Evolutionary conservation across 2,888 invertebrate species (phyloP), one percentile per base, ranked within the genome.

Genomic region (Eilema sororculum): DNA sequence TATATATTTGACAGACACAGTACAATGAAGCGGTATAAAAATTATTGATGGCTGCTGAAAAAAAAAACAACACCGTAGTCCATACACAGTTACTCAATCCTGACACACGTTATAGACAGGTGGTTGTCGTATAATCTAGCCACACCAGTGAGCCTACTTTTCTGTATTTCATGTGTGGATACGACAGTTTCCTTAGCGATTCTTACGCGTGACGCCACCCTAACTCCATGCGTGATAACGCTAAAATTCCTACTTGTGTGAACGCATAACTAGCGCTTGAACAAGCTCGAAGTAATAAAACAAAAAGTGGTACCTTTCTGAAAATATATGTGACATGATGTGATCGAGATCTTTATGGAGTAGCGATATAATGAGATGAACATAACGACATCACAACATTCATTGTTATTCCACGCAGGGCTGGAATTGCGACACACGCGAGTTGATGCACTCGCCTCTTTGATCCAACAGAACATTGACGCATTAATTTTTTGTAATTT

Each of bases 401-500:
- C 62, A 62, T 68, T 68, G 62, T 63, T 20, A 68, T 68, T 62
- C 68, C n/a, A 25, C 20, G 62, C 57, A 37, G 41, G 56, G 28
- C 37, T 28, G 20, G 13, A 25, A 37, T 58, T 62, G 56, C 68
- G 63, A 63, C 68, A 63, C 41, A 28, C 57, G 62, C 30, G 22
- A 41, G 25, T 16, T 64, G 46, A 28, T 20, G 56, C 16, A 9
- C 10, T 10, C 30, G 28, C 28, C 13, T 25, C 25, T 25, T 16
- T 25, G 25, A 10, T 25, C 58, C 16, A 13, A 24, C 25, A 58
- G 16, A 24, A 25, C 16, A 58, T 12, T 25, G 58, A 24, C 58
- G 10, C 58, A 24, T 4, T 25, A 25, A n/a, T 30, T 60, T 30
- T 24, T 20, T 60, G n/a, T 25, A 20, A 20, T 20, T 41, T 46